A percentile compares a stretch with the other conserved stretches of the same genome.
Evolutionary conservation across 2,888 invertebrate species (phyloP).

Genomic region (Scaptomyza reducta): DNA sequence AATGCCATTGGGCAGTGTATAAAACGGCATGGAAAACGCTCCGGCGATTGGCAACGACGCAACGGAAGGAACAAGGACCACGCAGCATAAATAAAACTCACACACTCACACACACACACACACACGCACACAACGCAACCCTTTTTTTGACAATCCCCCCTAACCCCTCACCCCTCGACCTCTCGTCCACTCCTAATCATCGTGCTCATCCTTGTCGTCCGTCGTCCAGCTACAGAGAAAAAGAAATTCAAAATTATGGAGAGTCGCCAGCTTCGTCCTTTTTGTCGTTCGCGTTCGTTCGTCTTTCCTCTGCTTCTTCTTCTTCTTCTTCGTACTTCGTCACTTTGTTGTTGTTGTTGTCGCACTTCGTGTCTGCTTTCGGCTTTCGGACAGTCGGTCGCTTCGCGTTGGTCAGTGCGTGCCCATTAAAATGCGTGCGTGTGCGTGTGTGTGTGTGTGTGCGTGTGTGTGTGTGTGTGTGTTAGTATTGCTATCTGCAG

Average conservation of each 20-base stretch:
- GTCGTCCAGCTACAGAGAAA: slow-evolving; percentile 44
- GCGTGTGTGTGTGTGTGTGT: slow-evolving; percentile 5
- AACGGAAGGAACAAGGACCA: slow-evolving; percentile 69
- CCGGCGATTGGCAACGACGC: slow-evolving; percentile 59
- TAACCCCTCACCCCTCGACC: not conserved
- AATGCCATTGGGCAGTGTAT: slow-evolving; percentile 23
- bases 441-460: slow-evolving; percentile 3
- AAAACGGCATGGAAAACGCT: slow-evolving; percentile 37
- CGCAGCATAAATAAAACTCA: slow-evolving; percentile 79
- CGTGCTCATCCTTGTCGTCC: slow-evolving; percentile 26
- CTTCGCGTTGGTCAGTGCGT: slow-evolving; percentile 63
- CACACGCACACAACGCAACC: slow-evolving; percentile 45
- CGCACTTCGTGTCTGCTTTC: slow-evolving; percentile 24
- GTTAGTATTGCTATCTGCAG: slow-evolving; percentile 37
- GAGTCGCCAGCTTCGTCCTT: slow-evolving; percentile 44
- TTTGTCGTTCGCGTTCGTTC: slow-evolving; percentile 19
- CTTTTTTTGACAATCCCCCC: slow-evolving; percentile 44
- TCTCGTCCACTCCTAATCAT: not conserved
- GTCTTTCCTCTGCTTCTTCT: not conserved
- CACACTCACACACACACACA: not conserved
- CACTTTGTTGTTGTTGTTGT: slow-evolving; percentile 1
- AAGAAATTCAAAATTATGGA: slow-evolving; percentile 78
- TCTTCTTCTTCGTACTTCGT: too few species aligned
- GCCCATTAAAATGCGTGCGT: slow-evolving; percentile 69
- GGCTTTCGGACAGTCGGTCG: not conserved